phyloP scores from a whole-genome alignment of 2,113 vertebrate genomes.

The Okapia johnstoni region DNA sequence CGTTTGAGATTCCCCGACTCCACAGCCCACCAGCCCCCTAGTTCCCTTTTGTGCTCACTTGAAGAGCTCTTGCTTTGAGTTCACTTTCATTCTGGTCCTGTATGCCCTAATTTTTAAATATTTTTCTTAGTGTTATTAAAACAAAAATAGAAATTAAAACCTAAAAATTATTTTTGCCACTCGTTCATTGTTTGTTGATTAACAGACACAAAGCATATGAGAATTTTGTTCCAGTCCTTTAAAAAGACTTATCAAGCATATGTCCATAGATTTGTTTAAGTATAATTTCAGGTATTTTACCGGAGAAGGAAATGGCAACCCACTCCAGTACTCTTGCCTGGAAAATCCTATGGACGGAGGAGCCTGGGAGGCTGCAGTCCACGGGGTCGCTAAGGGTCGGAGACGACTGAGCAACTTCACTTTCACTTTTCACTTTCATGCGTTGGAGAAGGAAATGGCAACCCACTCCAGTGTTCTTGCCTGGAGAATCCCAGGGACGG shows the following conservation, averaged over 20 bases:
- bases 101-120: background rate
- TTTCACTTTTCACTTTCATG: too few relatives aligned
- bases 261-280: background rate
- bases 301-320: too few relatives aligned
- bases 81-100: background rate
- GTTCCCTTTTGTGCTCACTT: background rate
- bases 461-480: too few relatives aligned
- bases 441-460: too few relatives aligned
- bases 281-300: background rate
- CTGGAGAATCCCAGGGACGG: too few relatives aligned
- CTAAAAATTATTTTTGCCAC: background rate
- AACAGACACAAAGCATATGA: background rate
- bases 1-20: background rate
- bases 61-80: background rate
- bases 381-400: too few relatives aligned
- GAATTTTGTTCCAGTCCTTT: background rate
- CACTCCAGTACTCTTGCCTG: too few relatives aligned
- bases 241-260: background rate
- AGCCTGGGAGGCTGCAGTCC: too few relatives aligned
- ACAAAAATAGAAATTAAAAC: background rate
- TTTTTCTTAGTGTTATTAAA: background rate
- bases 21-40: background rate
- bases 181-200: background rate
- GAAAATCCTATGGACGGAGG: too few relatives aligned
- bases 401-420: too few relatives aligned